These are phyloP conservation scores for Trichogramma dendrolimi DNA, from an alignment of 2,888 invertebrate species.

Conservation along the genomic window DNA sequence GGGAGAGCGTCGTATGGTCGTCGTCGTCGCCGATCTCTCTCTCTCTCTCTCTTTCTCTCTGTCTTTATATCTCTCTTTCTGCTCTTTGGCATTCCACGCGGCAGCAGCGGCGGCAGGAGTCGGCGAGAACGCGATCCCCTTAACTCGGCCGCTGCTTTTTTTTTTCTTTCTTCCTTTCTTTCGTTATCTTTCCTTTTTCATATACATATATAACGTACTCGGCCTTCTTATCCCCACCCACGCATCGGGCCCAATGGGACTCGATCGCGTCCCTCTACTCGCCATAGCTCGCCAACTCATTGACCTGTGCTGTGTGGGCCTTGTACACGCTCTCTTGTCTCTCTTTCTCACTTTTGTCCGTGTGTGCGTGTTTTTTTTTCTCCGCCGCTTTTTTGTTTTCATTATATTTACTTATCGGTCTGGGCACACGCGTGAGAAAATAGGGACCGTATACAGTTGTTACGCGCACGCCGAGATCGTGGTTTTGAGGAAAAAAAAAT, in stretches of 20 bases:
- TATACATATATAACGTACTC: neutral
- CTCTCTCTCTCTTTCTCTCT: neutral
- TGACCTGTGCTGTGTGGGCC: conserved; percentile 5
- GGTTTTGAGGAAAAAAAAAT: neutral
- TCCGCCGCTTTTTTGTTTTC: too few relatives aligned
- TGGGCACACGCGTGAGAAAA: too few relatives aligned
- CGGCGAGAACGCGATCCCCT: neutral
- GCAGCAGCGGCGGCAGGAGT: neutral
- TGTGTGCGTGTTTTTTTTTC: too few relatives aligned
- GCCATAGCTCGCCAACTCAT: conserved; percentile 3
- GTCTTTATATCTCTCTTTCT: conserved; percentile 3
- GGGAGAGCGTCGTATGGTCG: too few relatives aligned
- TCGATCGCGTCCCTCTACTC: neutral
- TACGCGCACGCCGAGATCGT: too few relatives aligned
- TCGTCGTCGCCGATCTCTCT: too few relatives aligned
- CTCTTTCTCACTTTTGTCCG: neutral
- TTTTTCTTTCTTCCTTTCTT: conserved; percentile 2
- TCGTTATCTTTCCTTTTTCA: neutral
- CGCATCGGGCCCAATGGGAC: neutral
- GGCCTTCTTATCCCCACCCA: neutral
- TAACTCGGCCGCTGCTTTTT: conserved; percentile 2
- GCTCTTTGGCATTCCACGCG: neutral
- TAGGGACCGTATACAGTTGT: neutral
- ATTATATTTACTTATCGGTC: too few relatives aligned
- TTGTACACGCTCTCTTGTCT: neutral